Base-by-base conservation (phyloP, 2,888 invertebrate species). In the Augochlorella aurata region DNA sequence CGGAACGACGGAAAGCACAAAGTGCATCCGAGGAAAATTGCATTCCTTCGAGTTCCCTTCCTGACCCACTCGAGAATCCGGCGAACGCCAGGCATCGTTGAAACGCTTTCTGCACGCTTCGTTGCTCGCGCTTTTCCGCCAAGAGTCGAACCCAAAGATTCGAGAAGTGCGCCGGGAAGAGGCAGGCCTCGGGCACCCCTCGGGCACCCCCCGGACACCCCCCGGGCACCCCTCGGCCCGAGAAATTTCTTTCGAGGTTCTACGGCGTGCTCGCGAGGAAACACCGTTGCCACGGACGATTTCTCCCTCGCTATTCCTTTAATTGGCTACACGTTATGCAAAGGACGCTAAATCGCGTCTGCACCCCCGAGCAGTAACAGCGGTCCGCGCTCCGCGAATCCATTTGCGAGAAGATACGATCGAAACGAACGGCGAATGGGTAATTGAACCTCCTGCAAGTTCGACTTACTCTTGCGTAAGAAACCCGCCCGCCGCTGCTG, bases 21-120 rank as follows among this genome's bases (percentile, higher is more conserved):
- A 90, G 84, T 81, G 83, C 83, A 85, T 81, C 82, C 81, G 75
- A 72, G 79, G 77, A 87, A 90, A 90, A 90, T 88, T 89, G 87
- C 88, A 90, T 90, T 90, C 87, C 89, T 85, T 72, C 80, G 78
- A 80, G 83, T 84, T 89, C 84, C 81, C 85, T 83, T 79, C 78
- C 82, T 82, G 84, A 80, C 82, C 84, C 83, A 81, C 82, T 87
- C 82, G 80, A 81, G 83, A 87, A 85, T 85, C 87, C 74, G 77
- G 73, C 73, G 85, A 85, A 86, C 86, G 82, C 83, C 86, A 79
- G 83, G 85, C 85, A 88, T 89, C 82, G 88, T 84, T 79, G 82
- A 85, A 89, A 85, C 86, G 86, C 85, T 86, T 81, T 82, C 79
- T 77, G 77, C 67, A 85, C 85, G 87, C 86, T 84, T 77, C 81